These are phyloP conservation scores for Octopus bimaculoides DNA, from an alignment of 1,140 invertebrate genomes.

Conservation along the genomic window DNA sequence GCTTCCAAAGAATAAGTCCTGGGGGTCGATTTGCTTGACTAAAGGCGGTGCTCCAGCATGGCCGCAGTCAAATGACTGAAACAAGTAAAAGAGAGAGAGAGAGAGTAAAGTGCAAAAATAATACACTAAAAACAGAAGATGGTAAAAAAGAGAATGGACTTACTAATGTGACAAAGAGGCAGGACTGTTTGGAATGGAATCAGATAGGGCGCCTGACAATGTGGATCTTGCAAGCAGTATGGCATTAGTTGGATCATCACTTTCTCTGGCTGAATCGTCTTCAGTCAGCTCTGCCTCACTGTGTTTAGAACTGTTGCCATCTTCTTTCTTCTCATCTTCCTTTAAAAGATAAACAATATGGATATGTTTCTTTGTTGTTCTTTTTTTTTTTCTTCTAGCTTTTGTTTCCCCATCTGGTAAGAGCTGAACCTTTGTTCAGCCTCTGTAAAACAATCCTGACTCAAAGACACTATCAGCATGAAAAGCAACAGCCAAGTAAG, in stretches of 20 bases:
- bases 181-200: conserved; percentile 70
- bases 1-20: too few species aligned
- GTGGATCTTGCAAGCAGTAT: conserved; percentile 26
- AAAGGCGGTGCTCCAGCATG: too few species aligned
- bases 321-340: conserved; percentile 35
- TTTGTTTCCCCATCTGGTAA: too few species aligned
- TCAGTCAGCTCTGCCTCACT: conserved; percentile 48
- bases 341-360: background rate
- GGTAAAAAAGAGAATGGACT: background rate
- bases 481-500: too few species aligned
- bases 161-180: conserved; percentile 55
- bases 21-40: too few species aligned
- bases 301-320: conserved; percentile 36
- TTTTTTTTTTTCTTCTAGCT: too few species aligned
- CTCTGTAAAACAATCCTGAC: too few species aligned
- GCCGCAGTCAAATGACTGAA: too few species aligned
- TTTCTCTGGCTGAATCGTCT: conserved; percentile 46
- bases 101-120: background rate
- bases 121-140: background rate
- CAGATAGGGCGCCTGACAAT: conserved; percentile 43
- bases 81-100: background rate
- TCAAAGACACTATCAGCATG: too few species aligned
- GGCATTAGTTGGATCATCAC: conserved; percentile 48
- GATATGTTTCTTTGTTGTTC: too few species aligned
- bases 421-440: too few species aligned